Evolutionary conservation across 2,888 invertebrate species (phyloP), one percentile per base, ranked within the genome.

Genomic region (Amblyjoppa proteus): DNA sequence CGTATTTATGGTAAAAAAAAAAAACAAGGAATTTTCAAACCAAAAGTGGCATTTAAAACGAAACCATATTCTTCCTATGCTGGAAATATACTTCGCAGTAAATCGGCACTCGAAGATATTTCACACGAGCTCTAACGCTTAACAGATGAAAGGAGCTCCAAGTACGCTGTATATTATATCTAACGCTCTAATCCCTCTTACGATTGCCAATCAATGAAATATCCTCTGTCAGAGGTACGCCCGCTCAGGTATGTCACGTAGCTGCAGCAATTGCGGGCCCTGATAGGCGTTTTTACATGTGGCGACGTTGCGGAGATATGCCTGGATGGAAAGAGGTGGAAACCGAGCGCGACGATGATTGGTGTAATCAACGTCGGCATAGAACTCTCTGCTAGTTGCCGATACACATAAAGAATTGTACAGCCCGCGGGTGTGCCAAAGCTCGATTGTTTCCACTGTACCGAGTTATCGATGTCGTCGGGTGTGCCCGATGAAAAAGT

Each of bases 401-500:
- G 34, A 70, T 78, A n/a, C 64, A 25, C 41, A 53, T 45, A 64
- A 78, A 81, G 78, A 75, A 74, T 81, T 53, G 68, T 45, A 69
- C 61, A 81, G 66, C 81, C 77, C 69, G 53, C 34, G 69, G 49
- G 73, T 58, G 20, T 45, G 11, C 41, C 56, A 58, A 77, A 76
- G 51, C n/a, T 31, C 53, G 73, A 78, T 73, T 41, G 38, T 74
- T 85, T 78, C 74, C 73, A 75, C 74, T 45, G 77, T 81, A 28
- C 7, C 64, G 74, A 64, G 64, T 85, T 81, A 75, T 81, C 77
- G 81, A 81, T 74, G 74, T 69, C 53, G 64, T 78, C 69, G 51
- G 25, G 28, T 13, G 53, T 20, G 64, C 34, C 64, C 71, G 61
- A 53, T 64, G 64, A 64, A 78, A 70, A 68, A 49, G 20, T 28